Base-by-base conservation (phyloP, 2,888 invertebrate genomes). In the Hemithea aestivaria region DNA sequence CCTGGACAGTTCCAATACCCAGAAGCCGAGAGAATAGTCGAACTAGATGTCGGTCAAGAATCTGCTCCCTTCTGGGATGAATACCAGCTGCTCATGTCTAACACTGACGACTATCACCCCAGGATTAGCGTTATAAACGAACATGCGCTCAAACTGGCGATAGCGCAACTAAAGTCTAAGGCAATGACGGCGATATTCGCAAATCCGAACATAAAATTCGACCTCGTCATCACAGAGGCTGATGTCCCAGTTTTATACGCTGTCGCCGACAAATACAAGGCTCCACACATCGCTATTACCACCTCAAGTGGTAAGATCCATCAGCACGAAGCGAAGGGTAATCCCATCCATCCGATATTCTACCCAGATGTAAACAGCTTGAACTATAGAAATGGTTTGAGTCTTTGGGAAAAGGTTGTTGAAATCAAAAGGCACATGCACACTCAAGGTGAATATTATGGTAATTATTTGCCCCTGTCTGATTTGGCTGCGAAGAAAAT, bases 161-260 rank as follows among this genome's bases (percentile, higher is more conserved):
- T 81, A 29, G 70, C 78, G 1, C 87, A 87, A 40, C 41, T 87
- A 9, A 78, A 67, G 46, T 82, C 85, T 0, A 78, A 85, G 40
- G 72, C 72, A 35, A 76, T 85, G 80, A 62, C 66, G 7, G 72
- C 84, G 1, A 45, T 85, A 7, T 54, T 85, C 4, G 62, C 77
- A 2, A 85, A 82, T 39, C 77, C 76, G 1, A 79, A 78, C 20
- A 65, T 85, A 12, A 73, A 76, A 36, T 91, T 90, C 48, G 91
- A 91, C 60, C 56, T 90, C 20, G 81, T 90, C 0, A 66, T 91
- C 23, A 77, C 87, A 2, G 91, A 91, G 62, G 79, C 84, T n/a
- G 73, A 89, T 5, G 70, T 83, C 2, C 88, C 89, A 0, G 35
- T 87, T 0, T 56, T 88, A 23, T 88, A 85, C 37, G 88, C 82